Evolutionary conservation across 1,140 invertebrate genomes (phyloP).

Genomic region (Rhopalosiphum padi): DNA sequence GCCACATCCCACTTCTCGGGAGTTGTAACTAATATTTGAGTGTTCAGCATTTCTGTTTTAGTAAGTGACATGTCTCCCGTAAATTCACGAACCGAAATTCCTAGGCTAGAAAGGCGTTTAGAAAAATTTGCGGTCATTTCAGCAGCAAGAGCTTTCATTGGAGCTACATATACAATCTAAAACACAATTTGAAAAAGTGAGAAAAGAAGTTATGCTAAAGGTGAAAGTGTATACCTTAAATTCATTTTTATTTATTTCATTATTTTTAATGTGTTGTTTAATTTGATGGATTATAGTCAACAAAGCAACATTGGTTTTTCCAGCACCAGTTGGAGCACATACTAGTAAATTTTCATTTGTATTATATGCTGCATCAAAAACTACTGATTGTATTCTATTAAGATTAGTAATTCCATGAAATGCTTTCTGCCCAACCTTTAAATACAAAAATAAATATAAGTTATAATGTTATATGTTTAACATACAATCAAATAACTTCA

Average conservation of each 20-base stretch:
- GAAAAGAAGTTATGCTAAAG: background rate
- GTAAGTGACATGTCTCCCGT: conserved; percentile 99
- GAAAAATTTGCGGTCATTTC: conserved; percentile 98
- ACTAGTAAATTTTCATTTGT: conserved; percentile 97
- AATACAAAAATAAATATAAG: conserved; percentile 43
- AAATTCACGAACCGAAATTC: conserved; percentile 87
- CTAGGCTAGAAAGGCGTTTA: conserved; percentile 76
- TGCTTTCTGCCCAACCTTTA: conserved; percentile 79
- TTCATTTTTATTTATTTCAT: conserved; percentile 84
- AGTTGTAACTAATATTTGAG: conserved; percentile 98
- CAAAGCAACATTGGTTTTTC: conserved; percentile 98
- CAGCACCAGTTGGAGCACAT: conserved; percentile 94
- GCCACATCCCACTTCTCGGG: conserved; percentile 99
- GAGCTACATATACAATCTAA: conserved; percentile 96
- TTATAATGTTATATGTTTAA: conserved; percentile 58
- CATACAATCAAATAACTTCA: conserved; percentile 67
- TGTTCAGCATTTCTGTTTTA: conserved; percentile 92
- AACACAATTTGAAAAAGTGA: background rate
- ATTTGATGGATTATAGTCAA: conserved; percentile 90
- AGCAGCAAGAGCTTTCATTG: conserved; percentile 98
- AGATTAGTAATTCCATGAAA: conserved; percentile 87
- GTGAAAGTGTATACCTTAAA: conserved; percentile 78
- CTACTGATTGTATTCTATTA: conserved; percentile 95
- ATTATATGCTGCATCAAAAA: conserved; percentile 93
- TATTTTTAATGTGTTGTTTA: conserved; percentile 80